phyloP scores from a whole-genome alignment of 2,113 vertebrate species.

The Paraplagusia blochii region DNA sequence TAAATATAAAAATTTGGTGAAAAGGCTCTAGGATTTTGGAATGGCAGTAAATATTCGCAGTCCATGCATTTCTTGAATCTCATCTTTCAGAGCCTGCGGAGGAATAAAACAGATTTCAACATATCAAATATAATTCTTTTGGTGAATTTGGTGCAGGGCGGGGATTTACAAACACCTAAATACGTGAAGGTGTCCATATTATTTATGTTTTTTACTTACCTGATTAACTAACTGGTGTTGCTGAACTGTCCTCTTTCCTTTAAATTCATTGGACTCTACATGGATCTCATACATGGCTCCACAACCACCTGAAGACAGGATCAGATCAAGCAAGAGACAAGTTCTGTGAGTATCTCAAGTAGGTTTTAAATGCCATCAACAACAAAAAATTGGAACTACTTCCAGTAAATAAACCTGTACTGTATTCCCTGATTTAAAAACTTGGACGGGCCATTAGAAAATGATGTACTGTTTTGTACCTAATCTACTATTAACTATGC shows the following conservation, averaged over 20 bases:
- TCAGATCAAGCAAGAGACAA: constrained; percentile 9
- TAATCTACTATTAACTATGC: no score
- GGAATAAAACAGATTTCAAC: constrained; percentile 16
- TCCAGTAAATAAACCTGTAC: no score
- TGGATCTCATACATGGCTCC: constrained; percentile 96
- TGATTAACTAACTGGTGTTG: constrained; percentile 94
- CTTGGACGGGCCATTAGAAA: no score
- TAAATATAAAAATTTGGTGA: constrained; percentile 1
- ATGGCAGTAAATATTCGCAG: constrained; percentile 79
- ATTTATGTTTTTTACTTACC: constrained; percentile 64
- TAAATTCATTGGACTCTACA: constrained; percentile 90
- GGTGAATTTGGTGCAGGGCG: no score
- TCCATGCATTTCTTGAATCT: constrained; percentile 81
- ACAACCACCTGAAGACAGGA: constrained; percentile 82
- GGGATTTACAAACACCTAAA: no score
- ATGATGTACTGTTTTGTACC: no score
- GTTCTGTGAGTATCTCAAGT: no score
- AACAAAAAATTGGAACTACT: no score
- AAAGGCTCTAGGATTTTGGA: constrained; percentile 60
- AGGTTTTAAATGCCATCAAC: no score
- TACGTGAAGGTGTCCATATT: no score
- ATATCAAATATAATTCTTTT: no score
- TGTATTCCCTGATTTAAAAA: no score
- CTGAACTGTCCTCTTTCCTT: constrained; percentile 85
- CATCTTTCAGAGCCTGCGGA: constrained; percentile 77